These are phyloP conservation scores for Macrobrachium nipponense DNA, from an alignment of 1,140 invertebrate species.

Conservation along the genomic window DNA sequence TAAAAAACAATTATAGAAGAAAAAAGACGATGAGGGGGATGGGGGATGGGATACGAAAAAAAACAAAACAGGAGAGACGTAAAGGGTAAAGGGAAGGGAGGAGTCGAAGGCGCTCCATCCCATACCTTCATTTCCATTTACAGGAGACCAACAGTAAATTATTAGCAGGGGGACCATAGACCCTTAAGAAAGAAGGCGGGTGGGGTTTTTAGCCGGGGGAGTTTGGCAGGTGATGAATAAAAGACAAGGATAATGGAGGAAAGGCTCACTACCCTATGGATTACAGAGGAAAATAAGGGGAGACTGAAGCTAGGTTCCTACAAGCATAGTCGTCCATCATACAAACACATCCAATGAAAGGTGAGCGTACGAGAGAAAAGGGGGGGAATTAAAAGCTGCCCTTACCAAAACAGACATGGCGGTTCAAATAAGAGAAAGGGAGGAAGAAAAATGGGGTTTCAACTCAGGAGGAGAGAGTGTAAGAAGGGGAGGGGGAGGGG, in stretches of 20 bases:
- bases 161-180: slow-evolving; percentile 8
- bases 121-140: slow-evolving; percentile 46
- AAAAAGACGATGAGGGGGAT: slow-evolving; percentile 4
- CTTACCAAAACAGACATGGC: neutral
- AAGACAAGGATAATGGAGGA: no score
- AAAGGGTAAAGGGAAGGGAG: no score
- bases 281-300: no score
- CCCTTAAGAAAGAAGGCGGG: neutral
- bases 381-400: no score
- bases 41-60: no score
- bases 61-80: no score
- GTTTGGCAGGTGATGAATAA: neutral
- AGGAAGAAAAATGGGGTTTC: neutral
- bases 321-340: no score
- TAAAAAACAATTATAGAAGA: neutral
- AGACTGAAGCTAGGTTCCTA: no score
- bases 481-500: neutral
- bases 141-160: slow-evolving; percentile 38
- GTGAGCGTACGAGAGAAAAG: neutral
- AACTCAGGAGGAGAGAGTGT: slow-evolving; percentile 15
- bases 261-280: no score
- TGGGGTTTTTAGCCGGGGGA: neutral
- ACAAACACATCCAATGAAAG: neutral
- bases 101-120: neutral
- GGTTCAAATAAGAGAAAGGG: neutral